Conservation (phyloP, 2,113 vertebrate species). For the Seriola aureovittata region DNA sequence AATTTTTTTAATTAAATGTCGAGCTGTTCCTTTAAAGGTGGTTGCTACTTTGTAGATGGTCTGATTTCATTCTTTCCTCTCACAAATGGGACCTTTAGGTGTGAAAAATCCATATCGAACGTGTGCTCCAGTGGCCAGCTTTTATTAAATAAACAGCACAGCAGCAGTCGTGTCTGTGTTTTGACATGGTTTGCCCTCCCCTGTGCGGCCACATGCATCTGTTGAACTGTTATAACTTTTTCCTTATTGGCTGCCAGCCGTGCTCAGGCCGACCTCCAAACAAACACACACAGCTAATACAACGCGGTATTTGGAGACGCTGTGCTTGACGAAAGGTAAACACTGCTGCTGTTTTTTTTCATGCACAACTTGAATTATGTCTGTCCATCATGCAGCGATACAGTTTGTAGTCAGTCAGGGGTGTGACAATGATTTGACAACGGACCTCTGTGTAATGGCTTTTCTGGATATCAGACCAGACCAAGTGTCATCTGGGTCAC, state of each 20-base stretch:
- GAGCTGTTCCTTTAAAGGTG: too few relatives aligned
- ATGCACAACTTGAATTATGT: not conserved
- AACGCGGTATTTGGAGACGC: conserved; percentile 19
- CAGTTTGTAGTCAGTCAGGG: not conserved
- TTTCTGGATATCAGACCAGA: conserved; percentile 30
- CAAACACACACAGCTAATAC: conserved; percentile 11
- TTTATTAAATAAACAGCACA: conserved; percentile 23
- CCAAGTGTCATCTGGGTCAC: conserved; percentile 64
- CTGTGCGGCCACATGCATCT: conserved; percentile 17
- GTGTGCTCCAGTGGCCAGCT: not conserved
- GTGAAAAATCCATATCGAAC: not conserved
- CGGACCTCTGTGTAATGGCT: conserved; percentile 18
- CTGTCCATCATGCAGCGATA: not conserved
- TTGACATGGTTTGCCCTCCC: conserved; percentile 24
- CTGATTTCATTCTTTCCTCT: not conserved
- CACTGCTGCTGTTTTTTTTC: not conserved
- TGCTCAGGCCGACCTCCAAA: not conserved
- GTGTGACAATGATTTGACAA: conserved; percentile 15
- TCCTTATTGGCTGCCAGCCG: conserved; percentile 29
- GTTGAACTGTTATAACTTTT: conserved; percentile 35
- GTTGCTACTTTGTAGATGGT: too few relatives aligned
- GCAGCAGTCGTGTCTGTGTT: conserved; percentile 16
- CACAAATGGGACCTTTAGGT: not conserved
- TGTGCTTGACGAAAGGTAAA: conserved; percentile 27
- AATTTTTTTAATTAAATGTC: too few relatives aligned